These are phyloP conservation scores for Beris chalybata DNA, from an alignment of 2,888 invertebrate genomes.

Conservation along the genomic window DNA sequence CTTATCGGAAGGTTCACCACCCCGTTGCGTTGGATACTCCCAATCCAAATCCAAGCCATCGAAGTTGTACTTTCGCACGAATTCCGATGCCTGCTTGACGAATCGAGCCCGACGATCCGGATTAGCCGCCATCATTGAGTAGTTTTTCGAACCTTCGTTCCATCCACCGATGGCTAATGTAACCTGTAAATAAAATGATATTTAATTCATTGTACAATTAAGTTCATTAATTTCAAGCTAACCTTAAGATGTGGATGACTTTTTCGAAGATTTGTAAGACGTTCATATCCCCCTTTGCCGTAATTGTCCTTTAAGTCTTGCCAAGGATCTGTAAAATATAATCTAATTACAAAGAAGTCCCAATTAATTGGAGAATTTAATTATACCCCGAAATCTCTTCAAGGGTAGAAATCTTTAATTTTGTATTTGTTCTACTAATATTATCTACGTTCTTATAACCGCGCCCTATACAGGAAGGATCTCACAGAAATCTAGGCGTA, in stretches of 20 bases:
- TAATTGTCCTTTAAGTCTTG: constrained; percentile 75
- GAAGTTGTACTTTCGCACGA: constrained; percentile 59
- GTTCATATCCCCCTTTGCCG: constrained; percentile 72
- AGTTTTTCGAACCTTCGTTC: constrained; percentile 78
- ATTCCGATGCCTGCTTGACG: constrained; percentile 68
- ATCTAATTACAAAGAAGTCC: background rate
- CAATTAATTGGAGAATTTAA: too few relatives aligned
- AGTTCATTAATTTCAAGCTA: background rate
- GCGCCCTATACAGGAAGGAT: too few relatives aligned
- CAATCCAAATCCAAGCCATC: constrained; percentile 65
- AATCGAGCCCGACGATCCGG: constrained; percentile 67
- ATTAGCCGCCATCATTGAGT: constrained; percentile 64
- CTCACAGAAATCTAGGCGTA: too few relatives aligned
- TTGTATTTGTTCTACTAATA: too few relatives aligned
- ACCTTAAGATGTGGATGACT: constrained; percentile 70
- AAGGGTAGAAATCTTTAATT: too few relatives aligned
- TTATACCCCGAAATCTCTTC: too few relatives aligned
- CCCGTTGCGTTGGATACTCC: constrained; percentile 82
- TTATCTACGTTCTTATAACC: too few relatives aligned
- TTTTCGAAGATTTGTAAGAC: constrained; percentile 67
- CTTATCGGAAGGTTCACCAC: constrained; percentile 73
- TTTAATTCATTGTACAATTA: background rate
- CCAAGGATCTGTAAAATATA: constrained; percentile 64
- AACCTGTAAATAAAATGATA: constrained; percentile 53
- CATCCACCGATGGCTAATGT: constrained; percentile 86